Percentiles rank a stretch among this genome's conserved stretches.
These are phyloP conservation scores for Atta colombica DNA, from an alignment of 1,140 invertebrate genomes.

Conservation along the genomic window DNA sequence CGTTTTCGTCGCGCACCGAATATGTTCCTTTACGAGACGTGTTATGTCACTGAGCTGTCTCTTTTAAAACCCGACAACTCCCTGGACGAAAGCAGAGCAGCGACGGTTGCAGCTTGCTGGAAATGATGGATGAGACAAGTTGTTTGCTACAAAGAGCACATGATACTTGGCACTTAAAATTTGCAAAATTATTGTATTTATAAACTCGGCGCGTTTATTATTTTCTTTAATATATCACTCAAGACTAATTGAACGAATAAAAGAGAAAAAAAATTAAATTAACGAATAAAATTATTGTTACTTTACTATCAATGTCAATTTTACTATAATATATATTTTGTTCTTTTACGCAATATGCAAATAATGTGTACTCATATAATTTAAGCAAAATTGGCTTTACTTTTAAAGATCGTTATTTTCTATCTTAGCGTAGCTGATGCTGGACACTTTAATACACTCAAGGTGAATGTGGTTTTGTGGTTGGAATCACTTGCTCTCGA, in stretches of 20 bases:
- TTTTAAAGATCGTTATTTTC: slow-evolving; percentile 9
- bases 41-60: slow-evolving; percentile 75
- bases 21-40: slow-evolving; percentile 49
- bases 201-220: background rate
- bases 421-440: background rate
- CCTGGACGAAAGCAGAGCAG: slow-evolving; percentile 63
- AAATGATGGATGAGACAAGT: slow-evolving; percentile 73
- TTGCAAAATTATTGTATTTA: slow-evolving; percentile 20
- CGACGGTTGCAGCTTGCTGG: slow-evolving; percentile 48
- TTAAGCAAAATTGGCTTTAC: slow-evolving; percentile 34
- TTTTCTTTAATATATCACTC: background rate
- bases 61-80: slow-evolving; percentile 57
- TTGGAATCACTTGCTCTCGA: slow-evolving; percentile 41
- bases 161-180: background rate
- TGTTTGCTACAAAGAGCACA: slow-evolving; percentile 43
- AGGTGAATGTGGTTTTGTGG: slow-evolving; percentile 60
- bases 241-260: background rate
- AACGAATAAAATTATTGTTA: slow-evolving; percentile 2
- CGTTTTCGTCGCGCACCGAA: slow-evolving; percentile 37
- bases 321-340: background rate
- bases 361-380: slow-evolving; percentile 24
- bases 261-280: too few relatives aligned
- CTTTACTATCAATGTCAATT: background rate
- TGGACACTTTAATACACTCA: slow-evolving; percentile 13
- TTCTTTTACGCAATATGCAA: background rate